Evolutionary conservation across 2,888 invertebrate species (phyloP).

Genomic region (Cremastinae sp.): DNA sequence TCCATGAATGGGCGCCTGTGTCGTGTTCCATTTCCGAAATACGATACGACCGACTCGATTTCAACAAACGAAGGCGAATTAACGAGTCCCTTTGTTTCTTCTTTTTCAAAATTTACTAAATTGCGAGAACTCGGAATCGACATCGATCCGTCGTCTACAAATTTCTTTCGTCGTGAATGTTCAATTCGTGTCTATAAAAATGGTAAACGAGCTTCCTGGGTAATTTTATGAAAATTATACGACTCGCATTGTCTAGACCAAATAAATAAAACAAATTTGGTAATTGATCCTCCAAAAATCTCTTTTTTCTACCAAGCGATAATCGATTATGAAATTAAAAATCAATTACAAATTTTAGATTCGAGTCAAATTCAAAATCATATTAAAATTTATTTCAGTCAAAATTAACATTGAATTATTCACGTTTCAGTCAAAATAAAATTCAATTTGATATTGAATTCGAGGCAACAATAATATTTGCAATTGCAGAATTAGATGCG

Average conservation of each 20-base stretch:
- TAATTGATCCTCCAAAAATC: no score
- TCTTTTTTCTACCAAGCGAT: no score
- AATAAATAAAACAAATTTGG: slow-evolving; percentile 13
- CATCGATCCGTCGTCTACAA: slow-evolving; percentile 48
- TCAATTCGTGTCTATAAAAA: slow-evolving; percentile 55
- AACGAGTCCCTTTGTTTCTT: not conserved
- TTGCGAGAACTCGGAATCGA: slow-evolving; percentile 28
- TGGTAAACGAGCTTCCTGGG: slow-evolving; percentile 62
- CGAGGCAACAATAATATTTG: no score
- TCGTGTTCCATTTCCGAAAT: slow-evolving; percentile 30
- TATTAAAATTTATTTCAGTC: no score
- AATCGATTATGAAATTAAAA: no score
- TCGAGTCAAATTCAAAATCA: no score
- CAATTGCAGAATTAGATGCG: no score
- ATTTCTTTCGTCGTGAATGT: slow-evolving; percentile 51
- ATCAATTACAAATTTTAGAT: no score
- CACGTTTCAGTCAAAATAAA: no score
- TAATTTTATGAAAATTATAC: not conserved
- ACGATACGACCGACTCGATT: slow-evolving; percentile 3
- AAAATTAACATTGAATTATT: no score
- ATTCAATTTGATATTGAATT: no score
- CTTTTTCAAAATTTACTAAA: slow-evolving; percentile 14
- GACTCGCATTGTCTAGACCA: slow-evolving; percentile 24
- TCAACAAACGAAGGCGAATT: not conserved
- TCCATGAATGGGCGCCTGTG: slow-evolving; percentile 25